Evolutionary conservation across 2,888 invertebrate species (phyloP), one percentile per base, ranked within the genome.

Genomic region (Aelia acuminata): DNA sequence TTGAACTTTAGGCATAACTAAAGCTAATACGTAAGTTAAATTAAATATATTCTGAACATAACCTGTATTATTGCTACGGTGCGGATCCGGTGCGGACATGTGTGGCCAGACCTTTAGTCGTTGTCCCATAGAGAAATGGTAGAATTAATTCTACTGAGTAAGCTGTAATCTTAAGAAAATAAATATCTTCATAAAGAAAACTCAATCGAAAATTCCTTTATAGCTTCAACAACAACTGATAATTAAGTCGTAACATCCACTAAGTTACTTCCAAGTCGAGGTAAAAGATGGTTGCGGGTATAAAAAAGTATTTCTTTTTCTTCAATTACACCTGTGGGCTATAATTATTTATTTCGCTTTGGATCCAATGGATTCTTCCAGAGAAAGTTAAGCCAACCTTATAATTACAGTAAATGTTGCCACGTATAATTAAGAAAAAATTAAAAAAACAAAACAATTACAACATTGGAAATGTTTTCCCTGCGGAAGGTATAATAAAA

Each of bases 211-310:
- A 80, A 80, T 80, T 43, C 43, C 43, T 15, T 43, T 1, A 43
- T 80, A 43, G 3, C 43, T 4, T 80, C n/a, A n/a, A n/a, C n/a
- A n/a, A 5, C 15, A 80, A 35, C 22, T 80, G 18, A 43, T 43
- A 80, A 80, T 80, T 43, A 80, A 80, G 80, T 43, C 80, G 80
- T 80, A 43, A 80, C n/a, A n/a, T 43, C n/a, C n/a, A 5, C 43
- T n/a, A 22, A 43, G 39, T n/a, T 80, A 80, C 43, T 43, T 80
- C 10, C 3, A 11, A 80, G 20, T 80, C 39, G 2, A 10, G 3
- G 26, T 63, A 15, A 63, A 63, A 63, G 31, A 63, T 31, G 15
- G 18, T 57, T 47, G 43, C 80, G n/a, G n/a, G n/a, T n/a, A n/a
- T 80, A n/a, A 80, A 80, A 80, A 43, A 80, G 11, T n/a, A 43